phyloP scores from a whole-genome alignment of 2,888 invertebrate genomes.

The Macrostomum cliftonense region DNA sequence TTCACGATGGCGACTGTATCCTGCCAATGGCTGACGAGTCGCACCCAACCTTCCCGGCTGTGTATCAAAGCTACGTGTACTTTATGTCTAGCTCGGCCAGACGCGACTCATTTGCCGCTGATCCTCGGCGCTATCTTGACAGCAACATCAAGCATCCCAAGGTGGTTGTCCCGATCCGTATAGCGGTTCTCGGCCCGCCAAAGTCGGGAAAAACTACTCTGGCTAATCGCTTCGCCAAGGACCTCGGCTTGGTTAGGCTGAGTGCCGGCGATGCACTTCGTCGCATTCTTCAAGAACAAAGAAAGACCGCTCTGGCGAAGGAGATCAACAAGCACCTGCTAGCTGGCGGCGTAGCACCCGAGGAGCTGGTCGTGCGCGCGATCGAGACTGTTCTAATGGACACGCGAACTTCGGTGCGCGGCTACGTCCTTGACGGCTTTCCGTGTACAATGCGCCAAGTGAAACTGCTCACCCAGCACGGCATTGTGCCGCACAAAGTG shows the following conservation, averaged over 20 bases:
- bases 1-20: constrained; percentile 30
- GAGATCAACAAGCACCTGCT: constrained; percentile 23
- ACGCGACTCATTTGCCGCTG: constrained; percentile 26
- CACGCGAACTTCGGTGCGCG: constrained; percentile 32
- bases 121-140: constrained; percentile 29
- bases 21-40: constrained; percentile 32
- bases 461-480: constrained; percentile 28
- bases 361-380: constrained; percentile 31
- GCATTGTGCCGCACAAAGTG: constrained; percentile 32
- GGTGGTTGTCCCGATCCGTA: constrained; percentile 32
- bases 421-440: constrained; percentile 35
- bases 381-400: constrained; percentile 31
- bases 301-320: constrained; percentile 23
- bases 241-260: constrained; percentile 31
- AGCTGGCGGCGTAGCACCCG: constrained; percentile 19
- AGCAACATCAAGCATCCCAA: constrained; percentile 24
- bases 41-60: constrained; percentile 24
- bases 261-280: constrained; percentile 35
- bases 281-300: constrained; percentile 23
- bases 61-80: constrained; percentile 32
- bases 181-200: constrained; percentile 36
- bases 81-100: constrained; percentile 23
- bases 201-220: constrained; percentile 37
- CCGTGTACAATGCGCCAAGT: constrained; percentile 30
- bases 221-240: constrained; percentile 31